A percentile compares a stretch with the other conserved stretches of the same genome.
These are phyloP conservation scores for Miniopterus natalensis DNA, from an alignment of 2,113 vertebrate genomes.

Conservation along the genomic window DNA sequence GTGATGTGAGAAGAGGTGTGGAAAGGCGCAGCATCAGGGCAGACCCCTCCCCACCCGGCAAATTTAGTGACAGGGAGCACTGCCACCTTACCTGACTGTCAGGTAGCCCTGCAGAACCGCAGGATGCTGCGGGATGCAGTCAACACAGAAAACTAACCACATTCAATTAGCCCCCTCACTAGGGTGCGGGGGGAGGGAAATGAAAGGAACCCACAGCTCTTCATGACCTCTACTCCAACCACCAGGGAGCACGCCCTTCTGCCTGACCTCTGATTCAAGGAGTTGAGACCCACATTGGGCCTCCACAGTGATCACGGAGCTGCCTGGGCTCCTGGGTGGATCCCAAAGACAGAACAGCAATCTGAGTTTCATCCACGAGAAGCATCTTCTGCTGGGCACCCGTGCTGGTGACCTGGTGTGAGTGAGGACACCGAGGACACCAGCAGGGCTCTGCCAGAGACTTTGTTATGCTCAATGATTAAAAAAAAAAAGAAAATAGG, in stretches of 20 bases:
- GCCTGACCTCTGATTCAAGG: background rate
- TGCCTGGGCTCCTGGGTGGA: background rate
- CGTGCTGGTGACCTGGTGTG: background rate
- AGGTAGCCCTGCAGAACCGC: background rate
- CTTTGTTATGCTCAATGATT: background rate
- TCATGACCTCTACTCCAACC: background rate
- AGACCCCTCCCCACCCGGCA: background rate
- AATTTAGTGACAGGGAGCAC: background rate
- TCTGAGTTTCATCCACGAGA: background rate
- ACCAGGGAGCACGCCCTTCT: background rate
- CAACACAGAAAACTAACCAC: background rate
- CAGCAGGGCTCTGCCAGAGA: background rate
- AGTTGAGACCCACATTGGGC: background rate
- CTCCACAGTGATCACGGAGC: too few species aligned
- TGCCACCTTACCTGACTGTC: background rate
- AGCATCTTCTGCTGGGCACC: background rate
- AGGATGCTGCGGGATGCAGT: too few species aligned
- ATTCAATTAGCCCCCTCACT: background rate
- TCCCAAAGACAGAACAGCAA: background rate
- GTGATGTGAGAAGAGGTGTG: background rate
- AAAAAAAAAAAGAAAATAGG: background rate
- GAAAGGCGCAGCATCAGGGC: background rate
- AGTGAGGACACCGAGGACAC: constrained; percentile 38
- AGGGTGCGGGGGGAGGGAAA: background rate
- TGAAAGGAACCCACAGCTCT: background rate